Base-by-base conservation (phyloP, 2,113 vertebrate genomes). In the Lophura nycthemera region DNA sequence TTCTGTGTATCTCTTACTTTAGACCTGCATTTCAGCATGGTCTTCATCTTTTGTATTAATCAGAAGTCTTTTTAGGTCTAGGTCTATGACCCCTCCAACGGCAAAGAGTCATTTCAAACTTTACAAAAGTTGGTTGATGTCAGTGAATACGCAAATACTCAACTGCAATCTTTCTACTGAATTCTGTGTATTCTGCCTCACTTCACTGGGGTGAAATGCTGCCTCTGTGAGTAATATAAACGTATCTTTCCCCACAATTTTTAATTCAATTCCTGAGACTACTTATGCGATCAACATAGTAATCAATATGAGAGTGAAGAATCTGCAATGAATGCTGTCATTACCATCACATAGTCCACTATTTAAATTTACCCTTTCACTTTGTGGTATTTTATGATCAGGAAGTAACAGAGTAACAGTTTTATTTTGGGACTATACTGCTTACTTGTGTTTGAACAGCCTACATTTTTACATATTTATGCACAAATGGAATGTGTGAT, bases 311-410 rank as follows among this genome's bases (percentile, higher is more conserved):
- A 47, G 13, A 60, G 38, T 4, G 17, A 64, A 42, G 36, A 60
- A 59, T 56, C 8, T 60, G 30, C 45, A 71, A 57, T 27, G 15
- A 50, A 60, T 76, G 14, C 36, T 80, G 22, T 72, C 27, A 54
- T 40, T 8, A 2, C 8, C 30, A 11, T 24, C 61, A 11, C 3
- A 13, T 10, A 64, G 20, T 27, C 17, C 16, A 40, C 0, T 0
- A 48, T 73, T 69, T 48, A 43, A 18, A 32, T 38, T 73, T 74
- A 25, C 59, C 22, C 20, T 64, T 77, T 63, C 45, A 17, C 3
- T 67, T 80, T 50, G 6, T 67, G 7, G 34, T 90, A 34, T 63
- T 92, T 76, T 66, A 34, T 47, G 13, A 81, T 36, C n/a, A 67
- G 32, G 42, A 78, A 77, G 4, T 17, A 69, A 11, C 4, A 42